Conservation (phyloP, 2,797 vertebrate genomes). For the Halcyon leucocephala region DNA sequence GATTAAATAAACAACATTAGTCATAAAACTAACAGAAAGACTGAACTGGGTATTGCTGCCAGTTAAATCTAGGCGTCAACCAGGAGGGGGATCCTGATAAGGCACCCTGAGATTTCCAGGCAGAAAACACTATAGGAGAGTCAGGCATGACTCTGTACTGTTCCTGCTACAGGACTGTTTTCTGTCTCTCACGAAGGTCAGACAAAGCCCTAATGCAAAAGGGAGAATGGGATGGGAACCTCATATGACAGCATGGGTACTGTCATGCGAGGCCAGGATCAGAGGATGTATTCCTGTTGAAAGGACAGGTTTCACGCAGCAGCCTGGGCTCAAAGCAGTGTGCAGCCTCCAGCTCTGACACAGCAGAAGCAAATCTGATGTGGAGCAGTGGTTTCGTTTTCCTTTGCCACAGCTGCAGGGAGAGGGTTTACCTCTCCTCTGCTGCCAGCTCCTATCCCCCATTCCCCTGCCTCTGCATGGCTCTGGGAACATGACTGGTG, state of each 20-base stretch:
- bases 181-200: rapidly evolving
- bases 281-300: rapidly evolving
- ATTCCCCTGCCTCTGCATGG: rapidly evolving
- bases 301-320: not conserved
- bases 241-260: rapidly evolving
- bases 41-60: not conserved
- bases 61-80: not conserved
- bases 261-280: rapidly evolving
- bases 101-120: not conserved
- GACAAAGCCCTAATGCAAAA: not conserved
- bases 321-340: not conserved
- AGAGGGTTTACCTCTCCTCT: not conserved
- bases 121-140: not conserved
- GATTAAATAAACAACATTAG: not conserved
- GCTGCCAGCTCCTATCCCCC: rapidly evolving
- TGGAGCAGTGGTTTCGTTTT: not conserved
- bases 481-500: not conserved
- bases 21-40: not conserved
- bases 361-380: not conserved
- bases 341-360: not conserved
- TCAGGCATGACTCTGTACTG: rapidly evolving
- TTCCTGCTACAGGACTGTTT: not conserved
- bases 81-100: not conserved
- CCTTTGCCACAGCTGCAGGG: not conserved
- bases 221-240: not conserved